These are phyloP conservation scores for Drosophila tropicalis DNA, from an alignment of 1,140 invertebrate genomes.

Conservation along the genomic window DNA sequence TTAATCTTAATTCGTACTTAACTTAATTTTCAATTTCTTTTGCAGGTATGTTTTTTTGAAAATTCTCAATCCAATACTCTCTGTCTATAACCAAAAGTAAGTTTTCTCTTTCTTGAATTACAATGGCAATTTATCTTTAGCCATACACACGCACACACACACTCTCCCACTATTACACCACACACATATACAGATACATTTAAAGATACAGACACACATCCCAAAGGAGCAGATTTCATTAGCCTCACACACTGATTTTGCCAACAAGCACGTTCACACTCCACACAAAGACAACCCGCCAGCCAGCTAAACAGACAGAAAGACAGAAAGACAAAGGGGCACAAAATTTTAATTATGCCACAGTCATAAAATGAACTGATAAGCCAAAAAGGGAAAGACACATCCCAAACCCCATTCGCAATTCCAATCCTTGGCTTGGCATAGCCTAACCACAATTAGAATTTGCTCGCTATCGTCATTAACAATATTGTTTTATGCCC, in stretches of 20 bases:
- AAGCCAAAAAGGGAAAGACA: slow-evolving; percentile 1
- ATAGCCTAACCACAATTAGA: slow-evolving; percentile 6
- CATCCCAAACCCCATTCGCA: background rate
- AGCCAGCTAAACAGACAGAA: background rate
- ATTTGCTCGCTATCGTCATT: slow-evolving; percentile 12
- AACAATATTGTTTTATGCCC: slow-evolving; percentile 14
- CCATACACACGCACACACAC: background rate
- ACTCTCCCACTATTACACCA: background rate
- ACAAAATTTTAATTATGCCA: slow-evolving; percentile 14
- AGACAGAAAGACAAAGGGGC: background rate
- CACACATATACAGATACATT: background rate
- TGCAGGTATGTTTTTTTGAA: slow-evolving; percentile 18
- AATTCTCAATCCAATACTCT: background rate
- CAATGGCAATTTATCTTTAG: background rate
- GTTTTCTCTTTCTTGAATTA: background rate
- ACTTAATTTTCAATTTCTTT: background rate
- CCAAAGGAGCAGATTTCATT: slow-evolving; percentile 11
- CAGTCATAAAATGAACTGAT: slow-evolving; percentile 11
- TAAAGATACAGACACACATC: background rate
- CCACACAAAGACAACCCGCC: background rate
- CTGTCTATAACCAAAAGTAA: background rate
- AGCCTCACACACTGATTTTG: slow-evolving; percentile 9
- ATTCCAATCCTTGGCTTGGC: background rate
- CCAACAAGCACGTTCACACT: slow-evolving; percentile 5
- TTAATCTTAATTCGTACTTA: slow-evolving; percentile 1